phyloP scores from a whole-genome alignment of 2,797 vertebrate species.

The Anableps anableps region DNA sequence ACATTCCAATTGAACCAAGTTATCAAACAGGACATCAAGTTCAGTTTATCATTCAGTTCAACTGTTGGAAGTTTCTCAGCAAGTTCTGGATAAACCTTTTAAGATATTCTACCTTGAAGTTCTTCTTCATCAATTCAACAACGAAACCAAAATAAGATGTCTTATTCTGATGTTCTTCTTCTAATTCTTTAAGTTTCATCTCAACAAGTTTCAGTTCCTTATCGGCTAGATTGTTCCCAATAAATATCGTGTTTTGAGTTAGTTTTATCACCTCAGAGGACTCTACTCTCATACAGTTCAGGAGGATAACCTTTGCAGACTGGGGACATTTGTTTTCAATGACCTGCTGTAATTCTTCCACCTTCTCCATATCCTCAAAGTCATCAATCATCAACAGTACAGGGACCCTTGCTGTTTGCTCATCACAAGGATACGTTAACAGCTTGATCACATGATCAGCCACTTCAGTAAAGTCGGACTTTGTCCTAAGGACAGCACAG shows the following conservation, averaged over 20 bases:
- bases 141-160: no score
- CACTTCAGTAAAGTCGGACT: slow-evolving; percentile 67
- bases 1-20: no score
- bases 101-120: no score
- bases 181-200: slow-evolving; percentile 65
- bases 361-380: slow-evolving; percentile 82
- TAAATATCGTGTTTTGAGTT: slow-evolving; percentile 56
- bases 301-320: slow-evolving; percentile 66
- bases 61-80: no score
- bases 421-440: slow-evolving; percentile 68
- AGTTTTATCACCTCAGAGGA: slow-evolving; percentile 17
- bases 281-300: slow-evolving; percentile 76
- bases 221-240: slow-evolving; percentile 68
- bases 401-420: slow-evolving; percentile 67
- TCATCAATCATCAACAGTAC: slow-evolving; percentile 87
- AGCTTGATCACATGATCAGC: slow-evolving; percentile 78
- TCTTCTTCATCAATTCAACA: no score
- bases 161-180: no score
- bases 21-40: no score
- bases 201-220: slow-evolving; percentile 66
- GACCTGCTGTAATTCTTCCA: slow-evolving; percentile 70
- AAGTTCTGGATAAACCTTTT: no score
- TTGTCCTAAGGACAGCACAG: slow-evolving; percentile 83
- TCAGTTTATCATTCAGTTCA: no score
- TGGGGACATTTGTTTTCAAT: no score